A percentile compares a stretch with the other conserved stretches of the same genome.
Evolutionary conservation across 1,140 invertebrate species (phyloP).

Genomic region (Adelges cooleyi): DNA sequence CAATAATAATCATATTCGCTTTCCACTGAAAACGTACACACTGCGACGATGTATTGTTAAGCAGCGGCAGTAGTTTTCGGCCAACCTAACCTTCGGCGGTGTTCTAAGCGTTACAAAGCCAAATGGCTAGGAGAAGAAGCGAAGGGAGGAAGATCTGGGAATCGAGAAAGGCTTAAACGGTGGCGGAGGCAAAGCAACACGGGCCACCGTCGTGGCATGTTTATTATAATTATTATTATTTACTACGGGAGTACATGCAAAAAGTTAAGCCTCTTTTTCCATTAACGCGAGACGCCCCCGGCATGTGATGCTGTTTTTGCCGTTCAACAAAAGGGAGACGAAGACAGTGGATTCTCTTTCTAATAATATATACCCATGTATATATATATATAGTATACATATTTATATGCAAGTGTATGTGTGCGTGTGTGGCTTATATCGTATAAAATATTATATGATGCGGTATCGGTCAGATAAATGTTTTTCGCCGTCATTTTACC

Average conservation of each 20-base stretch:
- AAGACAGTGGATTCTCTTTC: background rate
- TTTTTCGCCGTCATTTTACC: constrained; percentile 1
- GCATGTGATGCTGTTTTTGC: constrained; percentile 20
- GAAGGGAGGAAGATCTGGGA: background rate
- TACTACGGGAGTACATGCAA: background rate
- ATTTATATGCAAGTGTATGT: too few species aligned
- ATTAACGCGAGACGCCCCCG: constrained; percentile 2
- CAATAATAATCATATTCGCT: constrained; percentile 14
- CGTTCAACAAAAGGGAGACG: constrained; percentile 5
- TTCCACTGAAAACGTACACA: background rate
- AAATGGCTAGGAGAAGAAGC: background rate
- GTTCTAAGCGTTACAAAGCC: constrained; percentile 2
- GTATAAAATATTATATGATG: too few species aligned
- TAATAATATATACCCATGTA: too few species aligned
- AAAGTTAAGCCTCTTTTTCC: constrained; percentile 27
- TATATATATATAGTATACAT: too few species aligned
- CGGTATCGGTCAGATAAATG: constrained; percentile 11
- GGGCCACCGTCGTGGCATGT: constrained; percentile 1
- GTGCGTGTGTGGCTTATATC: too few species aligned
- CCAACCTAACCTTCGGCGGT: constrained; percentile 3
- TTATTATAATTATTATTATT: constrained; percentile 14
- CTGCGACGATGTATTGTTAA: too few species aligned
- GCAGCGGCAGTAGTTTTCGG: background rate
- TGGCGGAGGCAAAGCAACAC: background rate
- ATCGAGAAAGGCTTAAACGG: constrained; percentile 11